Evolutionary conservation across 1,140 invertebrate species (phyloP).

Genomic region (Drosophila paulistorum): DNA sequence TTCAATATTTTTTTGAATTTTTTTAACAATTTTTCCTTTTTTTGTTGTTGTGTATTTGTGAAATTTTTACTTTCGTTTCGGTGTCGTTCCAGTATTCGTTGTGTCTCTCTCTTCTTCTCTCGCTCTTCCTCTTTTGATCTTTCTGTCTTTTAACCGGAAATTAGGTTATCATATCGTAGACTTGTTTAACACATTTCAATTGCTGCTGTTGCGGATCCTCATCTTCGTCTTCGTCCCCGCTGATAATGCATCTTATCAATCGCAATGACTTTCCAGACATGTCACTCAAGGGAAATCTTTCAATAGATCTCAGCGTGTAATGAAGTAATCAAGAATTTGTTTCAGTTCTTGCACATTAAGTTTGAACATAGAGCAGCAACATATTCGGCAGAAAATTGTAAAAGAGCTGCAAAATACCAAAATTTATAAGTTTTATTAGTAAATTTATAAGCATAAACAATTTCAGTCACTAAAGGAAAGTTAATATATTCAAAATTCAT

Average conservation of each 20-base stretch:
- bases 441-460: too few species aligned
- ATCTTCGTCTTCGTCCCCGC: slow-evolving; percentile 79
- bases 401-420: background rate
- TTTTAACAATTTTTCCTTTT: background rate
- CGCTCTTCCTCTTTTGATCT: slow-evolving; percentile 5
- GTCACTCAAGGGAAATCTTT: slow-evolving; percentile 41
- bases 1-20: background rate
- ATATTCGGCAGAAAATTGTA: slow-evolving; percentile 19
- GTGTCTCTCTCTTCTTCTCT: slow-evolving; percentile 21
- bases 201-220: slow-evolving; percentile 72
- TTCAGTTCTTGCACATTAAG: slow-evolving; percentile 2
- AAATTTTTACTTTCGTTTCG: slow-evolving; percentile 70
- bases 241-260: slow-evolving; percentile 82
- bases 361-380: slow-evolving; percentile 32
- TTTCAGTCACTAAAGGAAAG: too few species aligned
- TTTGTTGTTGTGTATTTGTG: background rate
- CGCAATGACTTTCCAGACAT: slow-evolving; percentile 66
- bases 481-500: too few species aligned
- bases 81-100: slow-evolving; percentile 21
- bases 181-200: slow-evolving; percentile 80
- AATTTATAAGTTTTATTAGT: background rate
- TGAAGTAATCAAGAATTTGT: slow-evolving; percentile 25
- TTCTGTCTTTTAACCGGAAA: slow-evolving; percentile 49
- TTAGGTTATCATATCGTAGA: slow-evolving; percentile 82
- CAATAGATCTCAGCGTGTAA: slow-evolving; percentile 13